phyloP scores from a whole-genome alignment of 2,113 vertebrate genomes.

The Propithecus coquereli region DNA sequence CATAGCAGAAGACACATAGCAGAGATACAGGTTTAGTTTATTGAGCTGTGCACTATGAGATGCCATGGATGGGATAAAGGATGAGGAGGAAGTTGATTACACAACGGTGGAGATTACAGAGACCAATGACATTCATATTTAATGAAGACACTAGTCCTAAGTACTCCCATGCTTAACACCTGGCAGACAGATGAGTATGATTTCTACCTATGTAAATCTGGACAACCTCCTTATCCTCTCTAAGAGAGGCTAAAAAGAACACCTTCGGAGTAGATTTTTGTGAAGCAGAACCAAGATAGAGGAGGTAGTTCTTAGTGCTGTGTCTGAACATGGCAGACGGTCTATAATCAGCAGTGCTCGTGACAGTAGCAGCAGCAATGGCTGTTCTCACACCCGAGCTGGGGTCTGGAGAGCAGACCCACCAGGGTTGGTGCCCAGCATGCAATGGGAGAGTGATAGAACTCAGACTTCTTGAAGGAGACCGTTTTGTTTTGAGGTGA shows the following conservation, averaged over 20 bases:
- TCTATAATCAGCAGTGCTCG: accelerated
- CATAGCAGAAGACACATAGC: not conserved
- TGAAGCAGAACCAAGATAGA: not conserved
- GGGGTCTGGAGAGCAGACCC: not conserved
- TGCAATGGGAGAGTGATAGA: not conserved
- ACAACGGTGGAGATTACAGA: not conserved
- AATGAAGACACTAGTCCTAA: not conserved
- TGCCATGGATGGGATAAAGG: not conserved
- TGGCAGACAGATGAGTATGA: not conserved
- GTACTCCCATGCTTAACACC: not conserved
- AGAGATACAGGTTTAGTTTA: accelerated
- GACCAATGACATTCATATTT: not conserved
- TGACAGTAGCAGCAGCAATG: not conserved
- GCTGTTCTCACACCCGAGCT: not conserved
- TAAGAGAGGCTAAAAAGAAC: not conserved
- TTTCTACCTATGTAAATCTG: not conserved
- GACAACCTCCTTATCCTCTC: not conserved
- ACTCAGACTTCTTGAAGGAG: not conserved
- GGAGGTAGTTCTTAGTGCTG: not conserved
- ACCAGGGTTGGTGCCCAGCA: not conserved
- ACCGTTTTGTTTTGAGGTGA: not conserved
- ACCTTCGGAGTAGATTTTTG: not conserved
- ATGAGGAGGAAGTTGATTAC: not conserved
- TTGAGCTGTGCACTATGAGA: not conserved
- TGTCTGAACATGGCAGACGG: not conserved